Evolutionary conservation across 2,113 vertebrate species (phyloP), one percentile per base, ranked within the genome.

Genomic region (Nesospiza acunhae): DNA sequence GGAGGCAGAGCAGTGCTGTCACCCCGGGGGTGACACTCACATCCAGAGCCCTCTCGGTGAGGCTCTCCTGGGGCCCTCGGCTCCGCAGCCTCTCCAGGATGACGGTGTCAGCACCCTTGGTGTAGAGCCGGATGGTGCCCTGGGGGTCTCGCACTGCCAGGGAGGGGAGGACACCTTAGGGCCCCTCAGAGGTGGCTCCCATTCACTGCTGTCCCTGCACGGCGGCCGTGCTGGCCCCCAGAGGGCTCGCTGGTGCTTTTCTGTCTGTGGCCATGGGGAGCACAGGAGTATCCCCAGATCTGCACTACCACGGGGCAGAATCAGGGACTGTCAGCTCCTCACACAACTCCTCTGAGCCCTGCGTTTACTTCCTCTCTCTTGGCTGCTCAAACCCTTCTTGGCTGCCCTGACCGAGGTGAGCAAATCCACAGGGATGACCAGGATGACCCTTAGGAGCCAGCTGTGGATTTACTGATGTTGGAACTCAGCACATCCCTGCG

Each of bases 61-160:
- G 90, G 55, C 93, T 93, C 87, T 98, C 98, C 11, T 75, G 26
- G 44, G 59, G 55, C 28, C 82, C 97, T 85, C 96, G 96, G 20
- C 84, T 77, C 73, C 74, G 90, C 82, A 99, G 96, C 46, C 98
- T 97, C 86, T 98, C 97, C 66, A 99, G 96, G 91, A 99, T 98
- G 85, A 99, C 98, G 0, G 97, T 97, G 97, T 99, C 99, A 0
- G 99, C 99, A 10, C 99, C 99, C 91, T 99, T 99, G 93, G 98
- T 99, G 96, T 99, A 99, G 20, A 99, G 98, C 74, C 97, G 98
- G 94, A 99, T 97, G 28, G 62, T 95, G 49, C 99, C 99, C 84
- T 98, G 98, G 3, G 99, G 99, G 63, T 98, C 98, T 47, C 98
- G 97, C 81, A 99, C 99, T 99, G 97, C 13, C 63, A 39, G 92